phyloP scores from a whole-genome alignment of 2,888 invertebrate genomes.

The Apotomis turbidana region DNA sequence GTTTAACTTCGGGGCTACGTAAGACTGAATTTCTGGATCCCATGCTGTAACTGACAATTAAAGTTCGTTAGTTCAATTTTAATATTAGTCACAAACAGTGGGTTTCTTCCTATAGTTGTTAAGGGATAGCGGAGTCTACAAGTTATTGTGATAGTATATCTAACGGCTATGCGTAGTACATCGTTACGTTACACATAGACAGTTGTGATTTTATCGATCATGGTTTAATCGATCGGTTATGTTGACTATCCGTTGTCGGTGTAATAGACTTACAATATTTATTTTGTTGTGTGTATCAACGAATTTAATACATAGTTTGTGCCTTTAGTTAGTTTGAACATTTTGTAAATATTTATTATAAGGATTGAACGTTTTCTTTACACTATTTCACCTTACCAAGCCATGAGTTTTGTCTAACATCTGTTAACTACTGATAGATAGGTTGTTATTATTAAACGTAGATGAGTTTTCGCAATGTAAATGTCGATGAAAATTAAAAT shows the following conservation, averaged over 20 bases:
- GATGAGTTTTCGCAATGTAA: background rate
- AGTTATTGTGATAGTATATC: constrained; percentile 45
- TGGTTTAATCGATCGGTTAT: background rate
- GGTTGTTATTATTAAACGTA: constrained; percentile 1
- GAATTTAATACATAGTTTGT: constrained; percentile 40
- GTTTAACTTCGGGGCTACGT: constrained; percentile 40
- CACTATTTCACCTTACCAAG: constrained; percentile 32
- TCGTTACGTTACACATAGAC: constrained; percentile 17
- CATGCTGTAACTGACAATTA: constrained; percentile 44
- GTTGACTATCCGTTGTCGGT: background rate
- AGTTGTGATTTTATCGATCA: constrained; percentile 23
- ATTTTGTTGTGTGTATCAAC: constrained; percentile 38
- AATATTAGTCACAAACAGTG: constrained; percentile 43
- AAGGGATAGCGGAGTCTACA: constrained; percentile 32
- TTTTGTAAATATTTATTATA: constrained; percentile 41
- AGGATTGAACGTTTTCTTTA: constrained; percentile 20
- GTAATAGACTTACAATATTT: constrained; percentile 8
- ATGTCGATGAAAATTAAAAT: background rate
- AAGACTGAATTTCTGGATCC: constrained; percentile 54
- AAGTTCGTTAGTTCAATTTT: constrained; percentile 51
- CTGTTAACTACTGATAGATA: constrained; percentile 23
- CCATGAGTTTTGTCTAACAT: constrained; percentile 25
- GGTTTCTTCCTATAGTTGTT: constrained; percentile 33
- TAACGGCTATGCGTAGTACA: constrained; percentile 42
- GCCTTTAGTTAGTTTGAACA: constrained; percentile 26